Evolutionary conservation across 2,113 vertebrate genomes (phyloP).

Genomic region (Nothoprocta perdicaria): DNA sequence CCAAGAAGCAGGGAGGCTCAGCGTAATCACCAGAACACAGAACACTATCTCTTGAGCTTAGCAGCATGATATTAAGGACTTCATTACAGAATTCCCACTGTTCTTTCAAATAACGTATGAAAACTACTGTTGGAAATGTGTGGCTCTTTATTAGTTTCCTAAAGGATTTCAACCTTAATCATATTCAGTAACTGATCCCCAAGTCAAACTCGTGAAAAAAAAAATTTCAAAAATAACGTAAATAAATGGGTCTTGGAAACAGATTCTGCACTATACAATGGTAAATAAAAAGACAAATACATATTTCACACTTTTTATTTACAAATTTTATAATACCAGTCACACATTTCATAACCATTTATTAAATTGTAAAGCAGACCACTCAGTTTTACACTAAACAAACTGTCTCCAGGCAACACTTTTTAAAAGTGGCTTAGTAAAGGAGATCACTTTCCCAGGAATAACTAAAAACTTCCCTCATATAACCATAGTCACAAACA

Average conservation of each 20-base stretch:
- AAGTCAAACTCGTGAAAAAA: conserved; percentile 77
- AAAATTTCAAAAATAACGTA: conserved; percentile 68
- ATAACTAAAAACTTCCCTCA: conserved; percentile 76
- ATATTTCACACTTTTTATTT: conserved; percentile 99
- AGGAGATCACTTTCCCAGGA: conserved; percentile 81
- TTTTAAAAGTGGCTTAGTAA: conserved; percentile 81
- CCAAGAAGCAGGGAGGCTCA: not conserved
- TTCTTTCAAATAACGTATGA: conserved; percentile 71
- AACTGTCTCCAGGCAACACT: conserved; percentile 82
- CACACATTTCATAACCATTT: conserved; percentile 94
- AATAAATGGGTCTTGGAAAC: conserved; percentile 77
- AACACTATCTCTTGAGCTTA: conserved; percentile 47
- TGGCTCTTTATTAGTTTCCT: conserved; percentile 76
- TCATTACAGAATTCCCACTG: conserved; percentile 50
- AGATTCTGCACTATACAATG: conserved; percentile 88
- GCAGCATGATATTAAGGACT: conserved; percentile 20
- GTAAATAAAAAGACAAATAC: conserved; percentile 99
- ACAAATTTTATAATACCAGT: conserved; percentile 93
- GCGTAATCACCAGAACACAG: conserved; percentile 32
- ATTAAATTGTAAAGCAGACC: conserved; percentile 81
- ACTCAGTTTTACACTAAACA: conserved; percentile 86
- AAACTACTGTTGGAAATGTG: conserved; percentile 79
- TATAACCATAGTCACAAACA: conserved; percentile 73
- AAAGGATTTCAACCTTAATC: conserved; percentile 67
- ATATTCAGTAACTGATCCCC: conserved; percentile 63